Evolutionary conservation across 2,797 vertebrate genomes (phyloP).

Genomic region (Sphenopsis melanotis): DNA sequence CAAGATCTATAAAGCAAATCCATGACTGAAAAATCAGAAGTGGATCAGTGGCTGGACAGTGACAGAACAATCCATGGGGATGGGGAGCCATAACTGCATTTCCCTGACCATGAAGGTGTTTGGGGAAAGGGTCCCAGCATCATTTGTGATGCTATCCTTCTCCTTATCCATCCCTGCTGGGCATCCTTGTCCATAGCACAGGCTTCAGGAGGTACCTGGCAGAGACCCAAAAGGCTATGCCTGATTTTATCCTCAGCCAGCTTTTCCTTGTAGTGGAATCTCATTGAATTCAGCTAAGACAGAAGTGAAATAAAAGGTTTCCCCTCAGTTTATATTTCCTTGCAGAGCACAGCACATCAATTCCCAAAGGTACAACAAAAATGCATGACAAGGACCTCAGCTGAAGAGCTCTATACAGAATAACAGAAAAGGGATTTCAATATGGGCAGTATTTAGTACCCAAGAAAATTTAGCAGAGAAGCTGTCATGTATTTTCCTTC

Average conservation of each 20-base stretch:
- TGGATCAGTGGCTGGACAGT: neutral
- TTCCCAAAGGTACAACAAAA: neutral
- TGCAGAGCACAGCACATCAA: neutral
- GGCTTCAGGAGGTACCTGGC: neutral
- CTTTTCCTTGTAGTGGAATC: neutral
- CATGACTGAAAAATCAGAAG: neutral
- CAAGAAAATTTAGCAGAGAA: neutral
- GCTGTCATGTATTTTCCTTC: neutral
- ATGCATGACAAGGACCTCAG: neutral
- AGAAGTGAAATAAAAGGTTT: neutral
- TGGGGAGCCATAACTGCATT: neutral
- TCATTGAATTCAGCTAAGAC: neutral
- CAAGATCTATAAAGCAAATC: neutral
- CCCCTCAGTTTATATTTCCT: neutral
- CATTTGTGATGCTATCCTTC: rapidly evolving
- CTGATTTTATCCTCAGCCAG: neutral
- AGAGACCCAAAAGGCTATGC: neutral
- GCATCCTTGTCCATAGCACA: neutral
- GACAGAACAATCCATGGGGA: too few species aligned
- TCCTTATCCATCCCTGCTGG: neutral
- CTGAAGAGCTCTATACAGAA: neutral
- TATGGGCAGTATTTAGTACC: neutral
- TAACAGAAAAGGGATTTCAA: neutral
- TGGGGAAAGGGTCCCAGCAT: neutral
- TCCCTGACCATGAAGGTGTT: neutral